phyloP scores from a whole-genome alignment of 1,140 invertebrate species.

The Trachymyrmex cornetzi region DNA sequence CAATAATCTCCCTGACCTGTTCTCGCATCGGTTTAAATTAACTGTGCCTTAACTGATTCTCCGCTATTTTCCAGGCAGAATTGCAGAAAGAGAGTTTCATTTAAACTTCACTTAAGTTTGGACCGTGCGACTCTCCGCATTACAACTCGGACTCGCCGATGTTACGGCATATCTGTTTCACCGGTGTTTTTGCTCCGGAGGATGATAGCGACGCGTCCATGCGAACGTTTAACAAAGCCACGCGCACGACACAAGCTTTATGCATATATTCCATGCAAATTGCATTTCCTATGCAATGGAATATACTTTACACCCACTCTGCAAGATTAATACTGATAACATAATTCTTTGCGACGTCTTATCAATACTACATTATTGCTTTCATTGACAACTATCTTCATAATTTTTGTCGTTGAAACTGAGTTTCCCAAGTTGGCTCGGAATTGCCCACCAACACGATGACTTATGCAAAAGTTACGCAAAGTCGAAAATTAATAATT shows the following conservation, averaged over 20 bases:
- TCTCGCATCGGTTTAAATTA: neutral
- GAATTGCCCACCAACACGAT: neutral
- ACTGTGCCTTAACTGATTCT: neutral
- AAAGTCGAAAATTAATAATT: constrained; percentile 5
- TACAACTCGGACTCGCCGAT: constrained; percentile 1
- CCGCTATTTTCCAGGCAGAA: neutral
- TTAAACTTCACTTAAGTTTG: constrained; percentile 21
- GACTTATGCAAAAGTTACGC: neutral
- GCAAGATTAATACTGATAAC: constrained; percentile 41
- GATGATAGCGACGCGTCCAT: constrained; percentile 14
- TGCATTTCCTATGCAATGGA: constrained; percentile 50
- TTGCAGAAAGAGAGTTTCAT: neutral
- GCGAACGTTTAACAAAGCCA: constrained; percentile 14
- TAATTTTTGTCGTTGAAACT: neutral
- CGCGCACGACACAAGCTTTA: constrained; percentile 6
- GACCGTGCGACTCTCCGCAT: neutral
- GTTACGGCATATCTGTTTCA: constrained; percentile 25
- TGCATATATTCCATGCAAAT: constrained; percentile 56
- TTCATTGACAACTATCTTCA: constrained; percentile 3
- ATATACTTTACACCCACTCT: constrained; percentile 15
- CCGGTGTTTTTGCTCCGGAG: constrained; percentile 27
- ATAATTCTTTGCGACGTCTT: neutral
- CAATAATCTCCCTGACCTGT: neutral
- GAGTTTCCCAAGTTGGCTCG: neutral
- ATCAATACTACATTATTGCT: neutral